Percentiles rank a stretch among this genome's conserved stretches.
Conservation (phyloP, 2,113 vertebrate species). For the Gymnarchus niloticus region DNA sequence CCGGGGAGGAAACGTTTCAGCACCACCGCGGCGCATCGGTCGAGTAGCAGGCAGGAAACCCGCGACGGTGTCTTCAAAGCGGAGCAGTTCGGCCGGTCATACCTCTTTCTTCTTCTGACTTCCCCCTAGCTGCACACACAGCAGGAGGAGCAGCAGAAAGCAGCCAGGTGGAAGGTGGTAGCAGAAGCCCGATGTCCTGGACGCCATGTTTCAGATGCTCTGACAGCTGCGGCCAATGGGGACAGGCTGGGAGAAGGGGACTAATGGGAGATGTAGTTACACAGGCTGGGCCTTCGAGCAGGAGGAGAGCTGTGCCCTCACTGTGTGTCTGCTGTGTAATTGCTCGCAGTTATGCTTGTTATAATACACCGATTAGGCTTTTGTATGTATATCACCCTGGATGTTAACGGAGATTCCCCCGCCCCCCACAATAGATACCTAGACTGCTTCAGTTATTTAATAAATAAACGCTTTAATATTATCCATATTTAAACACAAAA, state of each 20-base stretch:
- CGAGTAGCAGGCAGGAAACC: no score
- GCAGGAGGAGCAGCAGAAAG: slow-evolving; percentile 35
- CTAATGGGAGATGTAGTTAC: slow-evolving; percentile 34
- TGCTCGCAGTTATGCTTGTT: background rate
- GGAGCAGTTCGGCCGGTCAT: background rate
- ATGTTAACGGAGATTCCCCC: background rate
- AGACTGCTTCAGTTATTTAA: background rate
- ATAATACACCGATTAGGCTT: background rate
- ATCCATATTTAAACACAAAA: no score
- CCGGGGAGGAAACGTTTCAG: background rate
- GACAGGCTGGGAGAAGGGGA: background rate
- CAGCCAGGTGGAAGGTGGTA: slow-evolving; percentile 24
- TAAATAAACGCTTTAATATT: background rate
- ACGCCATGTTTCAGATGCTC: slow-evolving; percentile 49
- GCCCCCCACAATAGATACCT: background rate
- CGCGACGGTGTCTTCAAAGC: background rate
- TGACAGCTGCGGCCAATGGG: slow-evolving; percentile 30
- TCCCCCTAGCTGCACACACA: slow-evolving; percentile 39
- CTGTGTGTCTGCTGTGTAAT: background rate
- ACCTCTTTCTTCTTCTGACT: slow-evolving; percentile 51
- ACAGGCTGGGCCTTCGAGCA: background rate
- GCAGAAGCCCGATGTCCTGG: slow-evolving; percentile 15
- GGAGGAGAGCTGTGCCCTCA: background rate
- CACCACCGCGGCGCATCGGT: background rate
- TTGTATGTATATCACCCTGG: background rate